A percentile compares a stretch with the other conserved stretches of the same genome.
Evolutionary conservation across 2,797 vertebrate genomes (phyloP).

Genomic region (Sebastes alutus): DNA sequence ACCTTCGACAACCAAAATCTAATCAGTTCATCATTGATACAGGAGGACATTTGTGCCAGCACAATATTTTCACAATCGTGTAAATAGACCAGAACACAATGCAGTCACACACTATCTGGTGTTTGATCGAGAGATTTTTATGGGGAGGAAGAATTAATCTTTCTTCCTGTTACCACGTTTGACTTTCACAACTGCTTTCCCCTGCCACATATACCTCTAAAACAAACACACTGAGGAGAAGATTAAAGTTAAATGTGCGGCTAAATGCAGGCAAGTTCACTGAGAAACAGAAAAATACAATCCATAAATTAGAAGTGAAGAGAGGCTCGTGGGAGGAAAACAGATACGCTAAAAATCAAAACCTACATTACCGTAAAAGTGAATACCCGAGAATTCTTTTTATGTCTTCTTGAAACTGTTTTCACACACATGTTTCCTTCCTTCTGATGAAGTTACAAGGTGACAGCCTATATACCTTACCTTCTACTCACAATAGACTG

Average conservation of each 20-base stretch:
- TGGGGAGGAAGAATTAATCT: not conserved
- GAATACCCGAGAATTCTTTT: not conserved
- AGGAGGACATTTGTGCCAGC: too few species aligned
- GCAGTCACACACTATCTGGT: not conserved
- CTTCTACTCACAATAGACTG: not conserved
- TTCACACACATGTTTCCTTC: not conserved
- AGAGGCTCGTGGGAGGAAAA: not conserved
- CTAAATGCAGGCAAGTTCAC: not conserved
- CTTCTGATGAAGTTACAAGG: not conserved
- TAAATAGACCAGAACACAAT: not conserved
- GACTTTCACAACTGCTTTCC: not conserved
- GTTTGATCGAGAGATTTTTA: not conserved
- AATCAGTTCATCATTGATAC: too few species aligned
- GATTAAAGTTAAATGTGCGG: not conserved
- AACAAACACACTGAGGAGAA: conserved; percentile 1
- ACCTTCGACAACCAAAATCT: too few species aligned
- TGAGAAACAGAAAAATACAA: not conserved
- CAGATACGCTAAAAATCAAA: not conserved
- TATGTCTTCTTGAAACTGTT: not conserved
- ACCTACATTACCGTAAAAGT: not conserved
- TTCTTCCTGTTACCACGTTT: not conserved
- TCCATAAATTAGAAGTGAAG: not conserved
- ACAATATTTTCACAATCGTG: not conserved
- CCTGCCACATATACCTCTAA: not conserved
- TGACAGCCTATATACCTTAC: not conserved